phyloP scores from a whole-genome alignment of 2,797 vertebrate species.

The Protonibea diacanthus region DNA sequence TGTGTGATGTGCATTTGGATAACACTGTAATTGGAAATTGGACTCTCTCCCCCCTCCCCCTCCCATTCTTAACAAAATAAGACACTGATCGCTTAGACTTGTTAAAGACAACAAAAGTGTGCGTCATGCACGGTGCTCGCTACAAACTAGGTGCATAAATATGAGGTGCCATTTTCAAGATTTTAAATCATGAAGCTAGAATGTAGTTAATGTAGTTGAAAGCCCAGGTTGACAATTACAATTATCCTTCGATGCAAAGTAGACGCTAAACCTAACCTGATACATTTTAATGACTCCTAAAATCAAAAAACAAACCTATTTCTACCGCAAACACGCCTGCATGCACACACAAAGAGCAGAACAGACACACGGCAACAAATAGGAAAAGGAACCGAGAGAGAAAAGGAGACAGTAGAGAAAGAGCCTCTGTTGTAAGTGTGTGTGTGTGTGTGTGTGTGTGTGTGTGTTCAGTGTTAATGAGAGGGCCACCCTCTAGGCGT shows the following conservation, averaged over 20 bases:
- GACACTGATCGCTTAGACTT: background rate
- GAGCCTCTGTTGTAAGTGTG: constrained; percentile 27
- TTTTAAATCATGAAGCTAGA: background rate
- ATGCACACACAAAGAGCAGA: constrained; percentile 18
- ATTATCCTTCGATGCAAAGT: background rate
- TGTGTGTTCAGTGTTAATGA: constrained; percentile 79
- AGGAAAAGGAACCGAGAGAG: constrained; percentile 39
- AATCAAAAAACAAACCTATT: background rate
- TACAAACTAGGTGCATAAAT: background rate
- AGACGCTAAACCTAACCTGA: background rate
- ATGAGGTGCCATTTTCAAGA: background rate
- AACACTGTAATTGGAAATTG: background rate
- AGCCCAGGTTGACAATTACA: background rate
- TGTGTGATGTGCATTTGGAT: constrained; percentile 18
- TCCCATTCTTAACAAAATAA: background rate
- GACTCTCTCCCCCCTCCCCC: no score
- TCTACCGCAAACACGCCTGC: background rate
- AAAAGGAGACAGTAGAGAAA: constrained; percentile 48
- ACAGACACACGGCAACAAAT: constrained; percentile 23
- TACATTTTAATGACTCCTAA: constrained; percentile 2
- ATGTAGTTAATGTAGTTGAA: background rate
- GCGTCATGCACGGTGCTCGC: background rate
- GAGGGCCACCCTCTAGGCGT: constrained; percentile 83
- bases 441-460: constrained; percentile 46
- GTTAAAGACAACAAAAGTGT: background rate